These are phyloP conservation scores for Lapara coniferarum DNA, from an alignment of 2,888 invertebrate species.

Conservation along the genomic window DNA sequence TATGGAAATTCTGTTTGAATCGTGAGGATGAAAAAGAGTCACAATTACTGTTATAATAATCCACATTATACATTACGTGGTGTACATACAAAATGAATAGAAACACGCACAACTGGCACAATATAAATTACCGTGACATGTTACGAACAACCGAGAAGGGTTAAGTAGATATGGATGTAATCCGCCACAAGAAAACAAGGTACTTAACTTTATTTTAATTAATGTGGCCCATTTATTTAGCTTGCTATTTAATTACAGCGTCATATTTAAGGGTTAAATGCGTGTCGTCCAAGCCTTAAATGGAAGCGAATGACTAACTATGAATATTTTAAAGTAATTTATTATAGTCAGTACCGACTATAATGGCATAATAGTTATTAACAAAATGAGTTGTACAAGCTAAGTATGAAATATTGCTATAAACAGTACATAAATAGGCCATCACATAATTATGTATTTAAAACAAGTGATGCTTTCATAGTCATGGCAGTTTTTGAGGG, in stretches of 20 bases:
- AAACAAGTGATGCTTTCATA: not conserved
- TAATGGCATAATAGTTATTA: slow-evolving; percentile 9
- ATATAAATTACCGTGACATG: slow-evolving; percentile 58
- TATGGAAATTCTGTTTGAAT: not conserved
- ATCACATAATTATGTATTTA: not conserved
- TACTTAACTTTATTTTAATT: slow-evolving; percentile 65
- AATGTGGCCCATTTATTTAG: slow-evolving; percentile 54
- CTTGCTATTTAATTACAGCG: slow-evolving; percentile 48
- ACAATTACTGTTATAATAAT: not conserved
- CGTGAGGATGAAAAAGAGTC: not conserved
- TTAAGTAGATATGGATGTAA: slow-evolving; percentile 58
- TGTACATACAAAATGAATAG: not conserved
- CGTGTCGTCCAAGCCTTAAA: slow-evolving; percentile 16
- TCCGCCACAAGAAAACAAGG: slow-evolving; percentile 57
- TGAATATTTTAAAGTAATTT: slow-evolving; percentile 21
- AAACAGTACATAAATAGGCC: slow-evolving; percentile 26
- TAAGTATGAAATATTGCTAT: slow-evolving; percentile 4
- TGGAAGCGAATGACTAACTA: slow-evolving; percentile 9
- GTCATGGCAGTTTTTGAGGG: not conserved
- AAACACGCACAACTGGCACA: slow-evolving; percentile 35
- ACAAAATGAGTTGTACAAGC: slow-evolving; percentile 1
- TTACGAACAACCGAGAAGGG: slow-evolving; percentile 64
- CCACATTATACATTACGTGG: not conserved
- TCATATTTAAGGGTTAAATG: slow-evolving; percentile 33
- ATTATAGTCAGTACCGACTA: not conserved